A percentile compares a stretch with the other conserved stretches of the same genome.
These are phyloP conservation scores for Bovichtus variegatus DNA, from an alignment of 2,797 vertebrate genomes.

Conservation along the genomic window DNA sequence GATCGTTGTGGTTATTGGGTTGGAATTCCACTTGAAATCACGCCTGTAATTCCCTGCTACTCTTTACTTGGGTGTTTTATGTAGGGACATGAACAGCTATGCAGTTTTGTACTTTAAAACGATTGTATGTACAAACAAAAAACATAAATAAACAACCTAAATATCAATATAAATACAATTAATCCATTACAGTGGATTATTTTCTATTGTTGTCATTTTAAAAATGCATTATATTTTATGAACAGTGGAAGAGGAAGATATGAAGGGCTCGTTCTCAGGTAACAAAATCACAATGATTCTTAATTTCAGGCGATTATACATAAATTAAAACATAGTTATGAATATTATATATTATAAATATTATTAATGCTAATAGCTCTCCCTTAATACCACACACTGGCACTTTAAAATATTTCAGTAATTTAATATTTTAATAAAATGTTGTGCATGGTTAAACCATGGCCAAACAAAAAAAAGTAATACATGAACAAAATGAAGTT, in stretches of 20 bases:
- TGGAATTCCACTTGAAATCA: slow-evolving; percentile 3
- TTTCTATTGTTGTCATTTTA: not conserved
- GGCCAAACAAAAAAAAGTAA: not conserved
- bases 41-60: slow-evolving; percentile 1
- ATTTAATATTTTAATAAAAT: slow-evolving; percentile 2
- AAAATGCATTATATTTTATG: too few species aligned
- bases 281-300: too few species aligned
- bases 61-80: not conserved
- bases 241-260: too few species aligned
- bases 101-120: not conserved
- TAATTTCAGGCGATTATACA: too few species aligned
- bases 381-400: too few species aligned
- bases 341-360: too few species aligned
- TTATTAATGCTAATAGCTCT: too few species aligned
- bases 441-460: not conserved
- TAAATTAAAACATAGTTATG: too few species aligned
- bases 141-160: not conserved
- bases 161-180: not conserved
- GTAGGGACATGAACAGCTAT: too few species aligned
- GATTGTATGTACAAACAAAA: not conserved
- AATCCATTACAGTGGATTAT: not conserved
- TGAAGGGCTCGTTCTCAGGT: too few species aligned
- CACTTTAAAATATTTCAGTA: too few species aligned
- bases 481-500: not conserved
- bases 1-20: slow-evolving; percentile 26